Percentiles rank a stretch among this genome's conserved stretches.
Conservation (phyloP, 2,113 vertebrate species). For the Amphiprion percula region DNA sequence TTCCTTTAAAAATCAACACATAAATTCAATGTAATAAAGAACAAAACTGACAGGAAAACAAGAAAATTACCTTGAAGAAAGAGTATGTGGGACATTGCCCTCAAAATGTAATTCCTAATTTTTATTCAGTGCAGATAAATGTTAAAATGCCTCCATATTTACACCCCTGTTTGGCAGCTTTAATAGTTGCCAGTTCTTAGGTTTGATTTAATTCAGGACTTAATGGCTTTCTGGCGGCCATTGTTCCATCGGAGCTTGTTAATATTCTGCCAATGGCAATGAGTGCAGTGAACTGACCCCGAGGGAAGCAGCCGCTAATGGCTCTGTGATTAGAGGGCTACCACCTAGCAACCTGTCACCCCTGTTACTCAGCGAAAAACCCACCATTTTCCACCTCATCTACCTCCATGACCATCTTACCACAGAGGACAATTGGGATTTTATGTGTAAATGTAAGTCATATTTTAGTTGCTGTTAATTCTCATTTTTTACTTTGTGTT, state of each 20-base stretch:
- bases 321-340: constrained; percentile 56
- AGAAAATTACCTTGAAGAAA: neutral
- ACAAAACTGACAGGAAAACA: too few species aligned
- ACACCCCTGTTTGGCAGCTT: neutral
- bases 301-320: constrained; percentile 50
- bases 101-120: neutral
- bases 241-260: constrained; percentile 37
- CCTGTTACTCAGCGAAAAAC: constrained; percentile 31
- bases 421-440: constrained; percentile 5
- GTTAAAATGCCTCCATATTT: neutral
- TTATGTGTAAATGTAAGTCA: neutral
- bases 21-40: neutral
- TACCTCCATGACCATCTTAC: neutral
- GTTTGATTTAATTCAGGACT: constrained; percentile 32
- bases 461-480: constrained; percentile 5
- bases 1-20: neutral
- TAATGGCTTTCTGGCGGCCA: constrained; percentile 37
- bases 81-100: neutral
- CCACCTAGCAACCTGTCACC: constrained; percentile 47
- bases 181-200: neutral
- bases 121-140: neutral
- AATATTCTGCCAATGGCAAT: constrained; percentile 56
- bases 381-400: constrained; percentile 32
- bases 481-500: neutral
- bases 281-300: constrained; percentile 20